A percentile compares a stretch with the other conserved stretches of the same genome.
Conservation (phyloP, 1,140 invertebrate species). For the Coelopa frigida region DNA sequence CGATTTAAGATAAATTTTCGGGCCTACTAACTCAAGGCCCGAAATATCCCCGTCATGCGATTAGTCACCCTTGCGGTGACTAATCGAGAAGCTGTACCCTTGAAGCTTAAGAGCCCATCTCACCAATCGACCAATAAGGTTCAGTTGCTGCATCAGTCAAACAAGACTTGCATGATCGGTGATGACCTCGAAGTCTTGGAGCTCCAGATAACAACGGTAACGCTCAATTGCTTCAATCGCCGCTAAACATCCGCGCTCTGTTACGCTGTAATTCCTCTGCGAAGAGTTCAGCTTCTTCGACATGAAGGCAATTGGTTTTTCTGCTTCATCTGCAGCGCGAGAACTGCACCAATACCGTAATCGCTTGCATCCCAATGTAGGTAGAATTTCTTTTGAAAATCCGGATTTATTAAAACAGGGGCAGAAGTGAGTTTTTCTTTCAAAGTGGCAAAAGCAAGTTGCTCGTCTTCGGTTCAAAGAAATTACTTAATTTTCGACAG, state of each 20-base stretch:
- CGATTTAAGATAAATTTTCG: constrained; percentile 5
- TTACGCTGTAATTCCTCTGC: constrained; percentile 11
- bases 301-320: too few species aligned
- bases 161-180: too few species aligned
- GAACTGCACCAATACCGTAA: constrained; percentile 10
- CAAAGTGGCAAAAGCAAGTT: too few species aligned
- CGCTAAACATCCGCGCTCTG: constrained; percentile 9
- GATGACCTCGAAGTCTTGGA: constrained; percentile 5
- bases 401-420: constrained; percentile 10
- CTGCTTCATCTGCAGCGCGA: too few species aligned
- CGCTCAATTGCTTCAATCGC: constrained; percentile 4
- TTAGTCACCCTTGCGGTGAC: too few species aligned
- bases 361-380: constrained; percentile 13
- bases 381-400: constrained; percentile 11
- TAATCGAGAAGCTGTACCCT: too few species aligned
- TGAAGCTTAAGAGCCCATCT: too few species aligned
- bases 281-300: constrained; percentile 13
- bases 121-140: too few species aligned
- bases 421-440: too few species aligned
- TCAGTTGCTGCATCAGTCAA: too few species aligned
- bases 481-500: too few species aligned
- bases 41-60: too few species aligned
- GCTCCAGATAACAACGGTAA: constrained; percentile 5
- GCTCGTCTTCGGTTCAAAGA: background rate
- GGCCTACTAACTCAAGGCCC: background rate